These are phyloP conservation scores for Epinotia ramella DNA, from an alignment of 2,888 invertebrate genomes.

Conservation along the genomic window DNA sequence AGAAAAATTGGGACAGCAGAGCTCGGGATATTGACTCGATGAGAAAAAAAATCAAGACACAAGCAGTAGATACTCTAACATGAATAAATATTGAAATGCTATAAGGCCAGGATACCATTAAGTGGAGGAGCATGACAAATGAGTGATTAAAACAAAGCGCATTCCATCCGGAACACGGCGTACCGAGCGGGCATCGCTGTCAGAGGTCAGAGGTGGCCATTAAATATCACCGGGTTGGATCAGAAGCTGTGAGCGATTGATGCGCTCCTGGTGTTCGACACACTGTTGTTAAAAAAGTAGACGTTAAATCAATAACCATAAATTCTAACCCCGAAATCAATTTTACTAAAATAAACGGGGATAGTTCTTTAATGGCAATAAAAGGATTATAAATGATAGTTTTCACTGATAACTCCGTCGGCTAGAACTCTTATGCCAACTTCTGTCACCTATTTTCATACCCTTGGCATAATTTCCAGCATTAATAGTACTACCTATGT, in stretches of 20 bases:
- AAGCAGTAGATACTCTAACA: neutral
- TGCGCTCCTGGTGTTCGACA: slow-evolving; percentile 56
- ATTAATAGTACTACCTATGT: too few relatives aligned
- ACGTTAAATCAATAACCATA: neutral
- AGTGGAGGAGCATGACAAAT: slow-evolving; percentile 38
- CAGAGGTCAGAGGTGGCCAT: slow-evolving; percentile 54
- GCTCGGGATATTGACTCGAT: neutral
- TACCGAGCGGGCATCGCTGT: neutral
- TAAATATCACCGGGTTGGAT: slow-evolving; percentile 55
- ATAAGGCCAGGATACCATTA: slow-evolving; percentile 31
- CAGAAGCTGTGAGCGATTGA: slow-evolving; percentile 56
- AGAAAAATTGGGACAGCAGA: too few relatives aligned
- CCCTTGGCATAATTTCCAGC: too few relatives aligned
- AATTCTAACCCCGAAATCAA: slow-evolving; percentile 7
- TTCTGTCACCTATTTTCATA: too few relatives aligned
- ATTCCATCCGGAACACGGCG: slow-evolving; percentile 31
- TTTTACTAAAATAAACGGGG: slow-evolving; percentile 8
- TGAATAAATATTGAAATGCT: slow-evolving; percentile 14
- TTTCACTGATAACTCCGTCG: neutral
- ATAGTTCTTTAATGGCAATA: neutral
- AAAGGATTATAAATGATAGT: neutral
- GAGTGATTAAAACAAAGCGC: slow-evolving; percentile 43
- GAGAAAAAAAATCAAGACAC: neutral
- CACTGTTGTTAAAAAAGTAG: slow-evolving; percentile 17
- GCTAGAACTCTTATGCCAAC: too few relatives aligned